Evolutionary conservation across 2,113 vertebrate species (phyloP).

Genomic region (Apteryx owenii): DNA sequence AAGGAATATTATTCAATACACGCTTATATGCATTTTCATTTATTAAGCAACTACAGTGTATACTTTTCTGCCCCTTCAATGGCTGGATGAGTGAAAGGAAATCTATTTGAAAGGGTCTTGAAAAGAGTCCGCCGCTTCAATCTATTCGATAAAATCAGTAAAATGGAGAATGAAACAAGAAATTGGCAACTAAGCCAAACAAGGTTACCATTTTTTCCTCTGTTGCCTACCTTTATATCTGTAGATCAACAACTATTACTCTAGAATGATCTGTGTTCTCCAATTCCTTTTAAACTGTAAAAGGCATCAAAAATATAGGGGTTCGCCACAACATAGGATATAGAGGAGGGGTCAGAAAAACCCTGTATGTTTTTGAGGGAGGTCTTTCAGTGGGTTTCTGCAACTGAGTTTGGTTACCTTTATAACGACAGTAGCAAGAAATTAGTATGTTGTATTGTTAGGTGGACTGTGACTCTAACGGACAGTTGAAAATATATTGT

Average conservation of each 20-base stretch:
- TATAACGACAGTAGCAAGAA: constrained; percentile 14
- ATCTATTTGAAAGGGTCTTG: neutral
- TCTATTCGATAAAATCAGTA: neutral
- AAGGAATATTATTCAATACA: neutral
- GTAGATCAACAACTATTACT: neutral
- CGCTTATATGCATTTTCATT: neutral
- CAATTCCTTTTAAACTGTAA: too few species aligned
- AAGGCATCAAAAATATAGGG: too few species aligned
- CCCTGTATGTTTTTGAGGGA: neutral
- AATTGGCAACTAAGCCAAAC: neutral
- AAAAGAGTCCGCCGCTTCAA: neutral
- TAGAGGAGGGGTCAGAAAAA: too few species aligned
- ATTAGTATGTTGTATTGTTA: constrained; percentile 44
- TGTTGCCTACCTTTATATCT: neutral
- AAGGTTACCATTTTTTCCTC: neutral
- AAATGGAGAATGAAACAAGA: neutral
- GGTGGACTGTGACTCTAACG: neutral
- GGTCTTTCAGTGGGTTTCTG: neutral
- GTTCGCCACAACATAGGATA: too few species aligned
- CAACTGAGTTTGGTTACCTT: neutral
- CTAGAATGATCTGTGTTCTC: neutral
- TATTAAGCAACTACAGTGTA: neutral
- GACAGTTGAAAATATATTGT: neutral
- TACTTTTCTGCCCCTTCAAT: neutral
- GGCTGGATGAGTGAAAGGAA: neutral